These are phyloP conservation scores for Timema podura DNA, from an alignment of 2,888 invertebrate species.

Conservation along the genomic window DNA sequence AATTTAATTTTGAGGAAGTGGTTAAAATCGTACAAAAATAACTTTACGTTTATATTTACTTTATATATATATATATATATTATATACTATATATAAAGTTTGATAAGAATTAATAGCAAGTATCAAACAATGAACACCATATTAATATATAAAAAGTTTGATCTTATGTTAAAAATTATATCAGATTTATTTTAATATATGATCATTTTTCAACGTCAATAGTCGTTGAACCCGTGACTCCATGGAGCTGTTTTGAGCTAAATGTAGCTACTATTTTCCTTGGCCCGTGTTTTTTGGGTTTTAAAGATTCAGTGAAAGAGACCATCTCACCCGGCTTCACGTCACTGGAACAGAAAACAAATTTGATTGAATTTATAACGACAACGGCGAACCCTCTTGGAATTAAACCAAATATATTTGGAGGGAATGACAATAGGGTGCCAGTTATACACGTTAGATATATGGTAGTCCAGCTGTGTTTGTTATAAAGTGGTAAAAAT, in stretches of 20 bases:
- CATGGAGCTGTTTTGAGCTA: conserved; percentile 61
- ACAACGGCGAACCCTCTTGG: neutral
- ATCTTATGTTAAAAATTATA: neutral
- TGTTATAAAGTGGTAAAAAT: too few relatives aligned
- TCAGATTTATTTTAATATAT: neutral
- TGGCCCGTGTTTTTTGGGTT: conserved; percentile 56
- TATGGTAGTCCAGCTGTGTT: too few relatives aligned
- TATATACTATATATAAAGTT: neutral
- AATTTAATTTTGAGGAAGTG: too few relatives aligned
- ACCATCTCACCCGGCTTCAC: conserved; percentile 61
- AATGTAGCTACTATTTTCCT: conserved; percentile 62
- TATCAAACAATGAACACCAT: neutral
- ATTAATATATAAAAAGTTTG: neutral
- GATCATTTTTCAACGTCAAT: conserved; percentile 38
- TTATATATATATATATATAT: neutral
- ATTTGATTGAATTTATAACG: conserved; percentile 1
- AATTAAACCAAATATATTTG: neutral
- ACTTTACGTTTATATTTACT: too few relatives aligned
- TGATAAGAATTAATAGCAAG: neutral
- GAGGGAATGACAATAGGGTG: too few relatives aligned
- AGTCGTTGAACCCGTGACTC: conserved; percentile 56
- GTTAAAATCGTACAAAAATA: too few relatives aligned
- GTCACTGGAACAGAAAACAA: conserved; percentile 48
- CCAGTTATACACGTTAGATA: neutral
- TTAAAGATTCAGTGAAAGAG: conserved; percentile 56